phyloP scores from a whole-genome alignment of 23 tunicate species.

The Clavelina lepadiformis region DNA sequence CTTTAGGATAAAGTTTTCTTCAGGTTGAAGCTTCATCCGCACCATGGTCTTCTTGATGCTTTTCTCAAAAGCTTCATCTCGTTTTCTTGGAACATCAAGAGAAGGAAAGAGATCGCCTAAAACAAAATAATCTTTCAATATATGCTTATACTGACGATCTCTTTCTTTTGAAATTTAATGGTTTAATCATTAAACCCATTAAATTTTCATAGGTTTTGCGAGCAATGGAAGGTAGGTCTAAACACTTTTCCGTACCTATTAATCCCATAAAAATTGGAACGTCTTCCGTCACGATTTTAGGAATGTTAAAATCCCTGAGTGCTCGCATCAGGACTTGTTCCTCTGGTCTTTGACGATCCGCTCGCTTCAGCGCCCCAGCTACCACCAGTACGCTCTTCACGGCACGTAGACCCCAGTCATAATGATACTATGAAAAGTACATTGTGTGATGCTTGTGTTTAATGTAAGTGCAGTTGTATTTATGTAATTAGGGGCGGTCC shows the following conservation, averaged over 20 bases:
- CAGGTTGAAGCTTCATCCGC: slow-evolving; percentile 73
- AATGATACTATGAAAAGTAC: slow-evolving; percentile 65
- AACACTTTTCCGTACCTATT: slow-evolving; percentile 33
- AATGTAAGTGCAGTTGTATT: too few relatives aligned
- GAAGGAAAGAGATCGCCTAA: slow-evolving; percentile 85
- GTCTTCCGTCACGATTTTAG: slow-evolving; percentile 90
- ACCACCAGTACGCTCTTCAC: slow-evolving; percentile 91
- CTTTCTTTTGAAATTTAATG: too few relatives aligned
- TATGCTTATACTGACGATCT: too few relatives aligned
- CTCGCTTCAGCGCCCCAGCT: slow-evolving; percentile 73
- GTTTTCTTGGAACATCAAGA: slow-evolving; percentile 72
- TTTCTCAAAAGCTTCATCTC: slow-evolving; percentile 72
- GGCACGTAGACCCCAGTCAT: slow-evolving; percentile 91
- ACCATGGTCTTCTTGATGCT: slow-evolving; percentile 58
- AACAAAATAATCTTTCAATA: too few relatives aligned
- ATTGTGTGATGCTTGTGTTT: too few relatives aligned
- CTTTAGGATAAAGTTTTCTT: slow-evolving; percentile 82
- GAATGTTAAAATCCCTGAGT: slow-evolving; percentile 80
- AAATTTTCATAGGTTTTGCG: too few relatives aligned
- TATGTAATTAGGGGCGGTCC: too few relatives aligned
- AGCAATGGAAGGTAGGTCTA: too few relatives aligned
- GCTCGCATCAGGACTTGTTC: slow-evolving; percentile 94
- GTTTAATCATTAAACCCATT: too few relatives aligned
- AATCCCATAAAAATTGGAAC: slow-evolving; percentile 92
- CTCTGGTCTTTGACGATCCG: slow-evolving; percentile 75